These are phyloP conservation scores for Drosophila mimica DNA, from an alignment of 2,888 invertebrate genomes.

Conservation along the genomic window DNA sequence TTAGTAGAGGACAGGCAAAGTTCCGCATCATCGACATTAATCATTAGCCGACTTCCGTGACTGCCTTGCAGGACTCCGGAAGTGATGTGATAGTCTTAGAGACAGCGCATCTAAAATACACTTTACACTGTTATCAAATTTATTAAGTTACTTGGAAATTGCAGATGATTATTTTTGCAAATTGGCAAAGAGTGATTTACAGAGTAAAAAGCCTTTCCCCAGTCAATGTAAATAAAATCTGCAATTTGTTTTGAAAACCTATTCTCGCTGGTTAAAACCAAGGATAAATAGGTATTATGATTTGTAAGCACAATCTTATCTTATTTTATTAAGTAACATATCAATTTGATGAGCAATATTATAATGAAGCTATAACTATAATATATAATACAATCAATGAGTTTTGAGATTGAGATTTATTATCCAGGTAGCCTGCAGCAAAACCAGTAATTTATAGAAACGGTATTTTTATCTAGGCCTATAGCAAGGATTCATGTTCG, in stretches of 20 bases:
- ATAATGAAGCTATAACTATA: background rate
- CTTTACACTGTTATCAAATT: background rate
- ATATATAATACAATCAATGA: background rate
- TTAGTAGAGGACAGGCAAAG: background rate
- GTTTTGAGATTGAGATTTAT: no score
- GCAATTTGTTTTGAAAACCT: background rate
- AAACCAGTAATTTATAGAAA: background rate
- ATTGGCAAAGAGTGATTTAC: background rate
- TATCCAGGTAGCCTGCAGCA: background rate
- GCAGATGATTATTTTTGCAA: background rate
- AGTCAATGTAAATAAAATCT: no score
- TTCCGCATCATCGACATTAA: background rate
- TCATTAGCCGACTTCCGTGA: background rate
- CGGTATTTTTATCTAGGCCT: background rate
- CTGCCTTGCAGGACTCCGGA: background rate
- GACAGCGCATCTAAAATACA: background rate
- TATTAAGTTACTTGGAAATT: background rate
- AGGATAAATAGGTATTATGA: background rate
- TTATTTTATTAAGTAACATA: background rate
- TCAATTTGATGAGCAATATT: background rate
- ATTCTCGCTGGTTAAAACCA: no score
- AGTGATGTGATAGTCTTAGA: no score
- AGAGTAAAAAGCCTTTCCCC: background rate
- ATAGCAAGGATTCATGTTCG: slow-evolving; percentile 30
- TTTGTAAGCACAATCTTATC: background rate